A percentile compares a stretch with the other conserved stretches of the same genome.
Conservation (phyloP, 1,140 invertebrate species). For the Paracyclopina nana region DNA sequence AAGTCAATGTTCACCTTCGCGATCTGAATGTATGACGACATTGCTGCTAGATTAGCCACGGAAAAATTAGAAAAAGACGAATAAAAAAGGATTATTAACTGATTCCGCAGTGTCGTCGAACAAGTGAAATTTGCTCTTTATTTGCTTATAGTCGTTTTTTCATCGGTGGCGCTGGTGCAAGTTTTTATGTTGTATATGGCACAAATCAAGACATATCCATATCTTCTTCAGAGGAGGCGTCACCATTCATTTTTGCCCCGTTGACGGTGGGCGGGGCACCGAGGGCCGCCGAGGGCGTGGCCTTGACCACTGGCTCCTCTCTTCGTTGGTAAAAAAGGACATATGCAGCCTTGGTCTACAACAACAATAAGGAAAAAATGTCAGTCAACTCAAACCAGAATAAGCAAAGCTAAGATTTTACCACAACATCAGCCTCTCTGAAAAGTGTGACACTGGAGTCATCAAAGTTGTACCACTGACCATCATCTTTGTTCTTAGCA, state of each 20-base stretch:
- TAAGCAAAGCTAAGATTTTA: constrained; percentile 18
- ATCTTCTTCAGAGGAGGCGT: constrained; percentile 7
- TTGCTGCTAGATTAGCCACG: too few relatives aligned
- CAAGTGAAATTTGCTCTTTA: too few relatives aligned
- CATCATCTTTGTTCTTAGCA: constrained; percentile 32
- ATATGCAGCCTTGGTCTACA: constrained; percentile 32
- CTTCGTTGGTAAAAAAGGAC: constrained; percentile 30
- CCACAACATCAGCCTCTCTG: constrained; percentile 24
- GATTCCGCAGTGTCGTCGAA: too few relatives aligned
- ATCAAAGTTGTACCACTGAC: constrained; percentile 34
- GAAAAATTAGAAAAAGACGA: too few relatives aligned
- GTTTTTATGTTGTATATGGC: too few relatives aligned
- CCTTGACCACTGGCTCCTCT: too few relatives aligned
- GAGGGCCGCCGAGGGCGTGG: neutral
- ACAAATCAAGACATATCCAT: too few relatives aligned
- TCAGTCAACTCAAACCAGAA: neutral
- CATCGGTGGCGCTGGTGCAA: too few relatives aligned
- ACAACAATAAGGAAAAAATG: constrained; percentile 16
- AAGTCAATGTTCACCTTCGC: too few relatives aligned
- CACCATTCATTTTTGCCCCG: neutral
- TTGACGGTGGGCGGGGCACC: neutral
- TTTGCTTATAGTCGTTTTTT: too few relatives aligned
- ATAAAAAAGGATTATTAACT: too few relatives aligned
- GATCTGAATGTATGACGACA: too few relatives aligned
- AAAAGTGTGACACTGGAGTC: constrained; percentile 29